Conservation (phyloP, 2,113 vertebrate species). For the Perognathus longimembris region DNA sequence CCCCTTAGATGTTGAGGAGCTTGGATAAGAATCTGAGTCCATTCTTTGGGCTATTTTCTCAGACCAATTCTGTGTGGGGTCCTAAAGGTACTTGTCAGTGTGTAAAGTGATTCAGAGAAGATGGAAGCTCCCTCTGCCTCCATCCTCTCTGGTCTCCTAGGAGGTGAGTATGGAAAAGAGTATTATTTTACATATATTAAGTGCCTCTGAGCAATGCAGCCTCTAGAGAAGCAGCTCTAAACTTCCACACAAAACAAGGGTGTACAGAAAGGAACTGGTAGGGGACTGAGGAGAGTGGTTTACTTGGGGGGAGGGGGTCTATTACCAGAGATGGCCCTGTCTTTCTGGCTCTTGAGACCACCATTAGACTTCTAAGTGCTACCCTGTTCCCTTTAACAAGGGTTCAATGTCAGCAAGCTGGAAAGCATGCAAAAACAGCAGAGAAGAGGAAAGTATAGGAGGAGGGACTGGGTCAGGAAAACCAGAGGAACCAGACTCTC, state of each 20-base stretch:
- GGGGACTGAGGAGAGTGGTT: not conserved
- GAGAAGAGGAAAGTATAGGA: not conserved
- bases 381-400: slow-evolving; percentile 5
- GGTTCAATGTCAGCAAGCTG: not conserved
- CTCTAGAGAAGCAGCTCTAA: not conserved
- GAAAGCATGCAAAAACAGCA: slow-evolving; percentile 30
- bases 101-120: not conserved
- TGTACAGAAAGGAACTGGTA: not conserved
- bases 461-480: not conserved
- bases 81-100: not conserved
- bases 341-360: slow-evolving; percentile 40
- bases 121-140: not conserved
- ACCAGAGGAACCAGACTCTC: not conserved
- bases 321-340: not conserved
- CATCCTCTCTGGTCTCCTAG: not conserved
- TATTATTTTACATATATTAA: not conserved
- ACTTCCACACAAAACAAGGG: slow-evolving; percentile 48
- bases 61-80: not conserved
- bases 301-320: not conserved
- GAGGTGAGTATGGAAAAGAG: rapidly evolving
- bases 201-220: not conserved
- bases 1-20: slow-evolving; percentile 11
- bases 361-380: not conserved
- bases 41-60: not conserved
- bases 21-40: not conserved